phyloP scores from a whole-genome alignment of 2,113 vertebrate genomes.

The Pionites leucogaster region DNA sequence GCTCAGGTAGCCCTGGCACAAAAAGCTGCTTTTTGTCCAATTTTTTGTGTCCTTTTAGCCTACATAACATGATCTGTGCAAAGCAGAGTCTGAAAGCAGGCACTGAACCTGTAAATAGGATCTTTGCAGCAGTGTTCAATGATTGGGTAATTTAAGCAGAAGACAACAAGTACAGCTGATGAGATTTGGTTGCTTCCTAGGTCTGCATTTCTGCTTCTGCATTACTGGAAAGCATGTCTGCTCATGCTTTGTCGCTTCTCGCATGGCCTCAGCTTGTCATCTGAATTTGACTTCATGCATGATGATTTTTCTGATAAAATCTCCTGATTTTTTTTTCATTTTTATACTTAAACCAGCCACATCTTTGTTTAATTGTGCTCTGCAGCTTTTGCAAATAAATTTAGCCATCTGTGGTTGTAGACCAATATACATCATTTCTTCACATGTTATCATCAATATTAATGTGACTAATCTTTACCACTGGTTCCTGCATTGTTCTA shows the following conservation, averaged over 20 bases:
- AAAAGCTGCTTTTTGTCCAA: neutral
- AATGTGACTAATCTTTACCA: neutral
- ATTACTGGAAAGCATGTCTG: neutral
- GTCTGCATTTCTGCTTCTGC: neutral
- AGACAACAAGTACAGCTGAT: neutral
- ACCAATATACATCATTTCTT: constrained; percentile 19
- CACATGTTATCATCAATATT: neutral
- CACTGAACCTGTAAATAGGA: constrained; percentile 22
- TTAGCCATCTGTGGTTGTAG: constrained; percentile 24
- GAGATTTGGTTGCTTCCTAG: neutral
- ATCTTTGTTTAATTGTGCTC: constrained; percentile 3
- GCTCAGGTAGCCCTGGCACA: neutral
- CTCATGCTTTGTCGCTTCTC: neutral
- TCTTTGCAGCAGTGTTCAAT: neutral
- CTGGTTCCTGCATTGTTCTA: neutral
- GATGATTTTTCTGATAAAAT: neutral
- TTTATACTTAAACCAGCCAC: neutral
- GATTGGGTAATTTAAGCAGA: constrained; percentile 37
- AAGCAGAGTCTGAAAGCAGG: constrained; percentile 30
- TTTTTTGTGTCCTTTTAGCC: neutral
- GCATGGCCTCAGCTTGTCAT: neutral
- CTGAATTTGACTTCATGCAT: neutral
- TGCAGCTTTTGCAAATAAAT: constrained; percentile 1
- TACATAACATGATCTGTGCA: neutral
- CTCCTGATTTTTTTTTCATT: neutral